phyloP scores from a whole-genome alignment of 2,888 invertebrate genomes.

The Dorcus parallelipipedus region DNA sequence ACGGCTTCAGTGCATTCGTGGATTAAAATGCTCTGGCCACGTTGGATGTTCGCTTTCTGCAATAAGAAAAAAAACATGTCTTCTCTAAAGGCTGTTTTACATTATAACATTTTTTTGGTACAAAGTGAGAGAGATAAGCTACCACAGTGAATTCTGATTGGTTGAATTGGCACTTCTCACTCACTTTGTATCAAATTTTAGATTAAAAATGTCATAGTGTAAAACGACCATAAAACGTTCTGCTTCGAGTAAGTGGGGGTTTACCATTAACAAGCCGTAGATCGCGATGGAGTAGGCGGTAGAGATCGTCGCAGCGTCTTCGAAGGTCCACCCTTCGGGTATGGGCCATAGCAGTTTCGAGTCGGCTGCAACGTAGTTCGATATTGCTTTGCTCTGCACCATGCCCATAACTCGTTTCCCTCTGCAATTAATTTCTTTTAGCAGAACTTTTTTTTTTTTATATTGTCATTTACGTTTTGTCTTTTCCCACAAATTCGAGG shows the following conservation, averaged over 20 bases:
- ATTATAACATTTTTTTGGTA: too few relatives aligned
- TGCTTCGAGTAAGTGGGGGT: not conserved
- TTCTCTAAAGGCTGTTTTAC: too few relatives aligned
- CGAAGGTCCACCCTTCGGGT: constrained; percentile 69
- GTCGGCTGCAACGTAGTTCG: constrained; percentile 60
- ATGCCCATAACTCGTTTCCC: constrained; percentile 67
- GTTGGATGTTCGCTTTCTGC: constrained; percentile 32
- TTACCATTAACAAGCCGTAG: constrained; percentile 53
- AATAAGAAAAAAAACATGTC: not conserved
- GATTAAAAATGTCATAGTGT: too few relatives aligned
- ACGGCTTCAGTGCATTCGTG: constrained; percentile 65
- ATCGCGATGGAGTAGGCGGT: constrained; percentile 61
- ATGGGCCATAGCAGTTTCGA: constrained; percentile 58
- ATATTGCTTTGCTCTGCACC: constrained; percentile 56
- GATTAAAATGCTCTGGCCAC: constrained; percentile 46
- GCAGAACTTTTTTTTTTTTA: not conserved
- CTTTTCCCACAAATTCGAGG: constrained; percentile 65
- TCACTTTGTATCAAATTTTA: too few relatives aligned
- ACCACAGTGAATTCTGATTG: too few relatives aligned
- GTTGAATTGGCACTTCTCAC: too few relatives aligned
- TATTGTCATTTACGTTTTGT: constrained; percentile 28
- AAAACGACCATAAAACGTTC: too few relatives aligned
- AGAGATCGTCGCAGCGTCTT: constrained; percentile 74
- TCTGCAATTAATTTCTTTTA: constrained; percentile 35
- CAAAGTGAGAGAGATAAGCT: too few relatives aligned